Base-by-base conservation (phyloP, 2,888 invertebrate species). In the Colostygia pectinataria region DNA sequence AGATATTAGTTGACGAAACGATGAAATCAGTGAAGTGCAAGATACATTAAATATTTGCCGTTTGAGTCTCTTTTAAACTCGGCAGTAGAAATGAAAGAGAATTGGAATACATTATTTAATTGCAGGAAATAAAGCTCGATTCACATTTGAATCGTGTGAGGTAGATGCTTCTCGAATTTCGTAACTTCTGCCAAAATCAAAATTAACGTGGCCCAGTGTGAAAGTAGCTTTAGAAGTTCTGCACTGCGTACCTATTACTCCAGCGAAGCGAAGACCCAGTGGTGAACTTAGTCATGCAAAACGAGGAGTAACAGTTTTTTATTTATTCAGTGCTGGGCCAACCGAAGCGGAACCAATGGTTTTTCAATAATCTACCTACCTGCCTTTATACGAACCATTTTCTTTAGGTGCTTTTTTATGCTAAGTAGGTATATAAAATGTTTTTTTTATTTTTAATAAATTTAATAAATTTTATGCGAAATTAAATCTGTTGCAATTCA, bases 21-120 rank as follows among this genome's bases (percentile, higher is more conserved):
- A 20, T 24, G 28, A 52, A 49, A 51, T 51, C 45, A 42, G 53
- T 41, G 36, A 45, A 48, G 53, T 39, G 56, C 34, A 37, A 49
- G 29, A 1, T 23, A 23, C 39, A 34, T 46, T 28, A 40, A 46
- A 39, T 23, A 34, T 40, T 47, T 12, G 4, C 14, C 15, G 7
- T 20, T 14, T 8, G 38, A 25, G 27, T 34, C 20, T 28, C 28
- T 28, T 36, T 33, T 14, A 14, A 29, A 29, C n/a, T 31, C 14
- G 8, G 6, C 20, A 20, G 20, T 20, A 20, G 20, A 6, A 20
- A 20, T 5, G 20, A 20, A 20, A 20, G 20, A 20, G 6, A 20
- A 6, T 20, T 1, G n/a, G n/a, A 20, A 20, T 20, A 20, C 20
- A 20, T 20, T n/a, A 20, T 20, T 20, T 20, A 20, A 20, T 20